Conservation (phyloP, 2,888 invertebrate species). For the Habrosyne pyritoides region DNA sequence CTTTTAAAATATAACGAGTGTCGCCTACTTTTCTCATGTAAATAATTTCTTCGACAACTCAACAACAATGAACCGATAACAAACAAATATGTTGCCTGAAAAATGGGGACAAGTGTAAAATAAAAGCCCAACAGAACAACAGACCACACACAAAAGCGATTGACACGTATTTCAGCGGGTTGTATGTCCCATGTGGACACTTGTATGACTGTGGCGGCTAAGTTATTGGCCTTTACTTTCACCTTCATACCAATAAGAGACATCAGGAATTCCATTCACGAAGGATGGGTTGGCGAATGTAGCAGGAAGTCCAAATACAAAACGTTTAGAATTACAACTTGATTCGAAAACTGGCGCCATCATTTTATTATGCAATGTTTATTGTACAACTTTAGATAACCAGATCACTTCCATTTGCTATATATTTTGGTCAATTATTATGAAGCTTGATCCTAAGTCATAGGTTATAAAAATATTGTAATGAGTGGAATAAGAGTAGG, state of each 20-base stretch:
- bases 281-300: slow-evolving; percentile 38
- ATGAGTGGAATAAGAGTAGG: too few relatives aligned
- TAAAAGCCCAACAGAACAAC: slow-evolving; percentile 18
- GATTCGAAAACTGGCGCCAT: slow-evolving; percentile 46
- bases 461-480: too few relatives aligned
- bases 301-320: slow-evolving; percentile 48
- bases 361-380: slow-evolving; percentile 13
- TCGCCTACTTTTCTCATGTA: slow-evolving; percentile 19
- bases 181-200: slow-evolving; percentile 32
- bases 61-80: slow-evolving; percentile 27
- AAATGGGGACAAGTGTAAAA: slow-evolving; percentile 33
- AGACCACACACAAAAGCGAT: slow-evolving; percentile 47
- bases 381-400: slow-evolving; percentile 8
- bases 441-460: too few relatives aligned
- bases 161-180: slow-evolving; percentile 39
- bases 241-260: slow-evolving; percentile 47
- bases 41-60: slow-evolving; percentile 17
- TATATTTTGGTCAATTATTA: slow-evolving; percentile 9
- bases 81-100: slow-evolving; percentile 20
- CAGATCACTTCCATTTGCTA: slow-evolving; percentile 11
- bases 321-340: slow-evolving; percentile 47
- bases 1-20: slow-evolving; percentile 8
- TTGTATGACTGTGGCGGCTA: slow-evolving; percentile 30
- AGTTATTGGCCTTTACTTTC: slow-evolving; percentile 59
- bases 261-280: slow-evolving; percentile 60